These are phyloP conservation scores for Gephyroberyx darwinii DNA, from an alignment of 2,797 vertebrate species.

Conservation along the genomic window DNA sequence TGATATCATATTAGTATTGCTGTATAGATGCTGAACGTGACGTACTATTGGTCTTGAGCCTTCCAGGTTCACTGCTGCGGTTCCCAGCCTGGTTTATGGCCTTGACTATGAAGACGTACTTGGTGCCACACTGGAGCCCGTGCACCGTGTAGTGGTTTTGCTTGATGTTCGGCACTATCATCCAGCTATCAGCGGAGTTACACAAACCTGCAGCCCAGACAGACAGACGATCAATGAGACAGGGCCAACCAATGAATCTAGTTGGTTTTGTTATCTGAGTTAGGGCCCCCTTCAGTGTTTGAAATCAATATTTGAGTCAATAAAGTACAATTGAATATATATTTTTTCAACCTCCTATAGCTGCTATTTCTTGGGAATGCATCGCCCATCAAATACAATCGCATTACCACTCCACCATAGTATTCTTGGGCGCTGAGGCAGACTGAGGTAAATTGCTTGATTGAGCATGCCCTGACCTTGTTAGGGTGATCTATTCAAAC, in stretches of 20 bases:
- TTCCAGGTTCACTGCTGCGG: conserved; percentile 94
- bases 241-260: conserved; percentile 16
- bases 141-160: conserved; percentile 99
- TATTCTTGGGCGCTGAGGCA: conserved; percentile 47
- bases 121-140: conserved; percentile 95
- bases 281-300: conserved; percentile 1
- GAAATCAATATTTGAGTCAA: conserved; percentile 34
- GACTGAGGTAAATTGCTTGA: conserved; percentile 65
- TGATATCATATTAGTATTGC: not conserved
- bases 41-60: conserved; percentile 98
- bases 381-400: conserved; percentile 42
- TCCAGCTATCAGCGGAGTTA: conserved; percentile 99
- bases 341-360: conserved; percentile 31
- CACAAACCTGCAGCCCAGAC: conserved; percentile 88
- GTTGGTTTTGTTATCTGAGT: not conserved
- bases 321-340: not conserved
- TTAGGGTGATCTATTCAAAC: conserved; percentile 65
- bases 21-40: conserved; percentile 25
- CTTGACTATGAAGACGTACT: conserved; percentile 97
- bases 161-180: conserved; percentile 99
- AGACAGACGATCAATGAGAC: conserved; percentile 39
- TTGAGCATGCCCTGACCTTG: conserved; percentile 63
- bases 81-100: conserved; percentile 98
- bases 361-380: conserved; percentile 35
- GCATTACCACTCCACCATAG: conserved; percentile 37